phyloP scores from a whole-genome alignment of 2,113 vertebrate species.

The Sinocyclocheilus anshuiensis region DNA sequence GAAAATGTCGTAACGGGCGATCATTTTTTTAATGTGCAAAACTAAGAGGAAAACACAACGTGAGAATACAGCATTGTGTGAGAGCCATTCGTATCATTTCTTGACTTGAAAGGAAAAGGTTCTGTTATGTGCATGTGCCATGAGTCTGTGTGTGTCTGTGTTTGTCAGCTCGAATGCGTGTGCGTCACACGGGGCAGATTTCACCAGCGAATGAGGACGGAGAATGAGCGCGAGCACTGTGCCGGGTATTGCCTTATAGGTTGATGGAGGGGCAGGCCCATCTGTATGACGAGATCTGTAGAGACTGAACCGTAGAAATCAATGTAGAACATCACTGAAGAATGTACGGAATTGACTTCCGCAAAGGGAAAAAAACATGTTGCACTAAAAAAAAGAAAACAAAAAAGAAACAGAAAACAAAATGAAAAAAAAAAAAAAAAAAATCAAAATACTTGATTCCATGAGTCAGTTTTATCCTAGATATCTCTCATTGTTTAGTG shows the following conservation, averaged over 20 bases:
- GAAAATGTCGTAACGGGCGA: not conserved
- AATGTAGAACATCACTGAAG: constrained; percentile 99
- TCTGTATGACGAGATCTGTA: constrained; percentile 75
- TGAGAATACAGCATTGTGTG: constrained; percentile 41
- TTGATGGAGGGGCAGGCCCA: constrained; percentile 91
- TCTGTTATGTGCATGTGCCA: constrained; percentile 67
- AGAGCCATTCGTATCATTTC: constrained; percentile 54
- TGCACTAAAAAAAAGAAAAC: constrained; percentile 90
- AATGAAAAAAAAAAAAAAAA: constrained; percentile 58
- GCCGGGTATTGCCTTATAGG: constrained; percentile 94
- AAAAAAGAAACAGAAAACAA: constrained; percentile 22
- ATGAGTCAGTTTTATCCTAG: constrained; percentile 99
- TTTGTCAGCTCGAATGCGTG: constrained; percentile 66
- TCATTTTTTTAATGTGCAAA: constrained; percentile 41
- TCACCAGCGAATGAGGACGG: constrained; percentile 91
- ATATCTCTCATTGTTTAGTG: constrained; percentile 97
- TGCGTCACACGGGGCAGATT: constrained; percentile 76
- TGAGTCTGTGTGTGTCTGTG: constrained; percentile 64
- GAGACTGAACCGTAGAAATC: constrained; percentile 82
- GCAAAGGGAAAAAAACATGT: constrained; percentile 98
- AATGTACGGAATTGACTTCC: constrained; percentile 99
- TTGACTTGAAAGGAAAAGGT: constrained; percentile 51
- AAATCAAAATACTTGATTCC: constrained; percentile 99
- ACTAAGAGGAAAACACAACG: constrained; percentile 53
- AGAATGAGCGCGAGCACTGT: constrained; percentile 82